Base-by-base conservation (phyloP, 1,140 invertebrate genomes). In the Solen grandis region DNA sequence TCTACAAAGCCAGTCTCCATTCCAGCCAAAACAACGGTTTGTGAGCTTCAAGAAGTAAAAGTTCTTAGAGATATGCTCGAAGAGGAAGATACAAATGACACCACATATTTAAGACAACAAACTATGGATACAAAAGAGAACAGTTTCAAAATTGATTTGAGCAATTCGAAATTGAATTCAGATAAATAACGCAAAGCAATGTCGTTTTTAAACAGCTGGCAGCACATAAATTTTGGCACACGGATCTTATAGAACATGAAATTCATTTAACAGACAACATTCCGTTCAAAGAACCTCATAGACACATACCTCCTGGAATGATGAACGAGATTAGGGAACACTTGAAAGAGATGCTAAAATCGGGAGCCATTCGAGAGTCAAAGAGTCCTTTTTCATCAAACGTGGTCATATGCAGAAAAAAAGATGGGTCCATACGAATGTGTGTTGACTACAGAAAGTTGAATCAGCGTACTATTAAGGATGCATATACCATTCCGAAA, bases 371-470 rank as follows among this genome's bases (percentile, higher is more conserved):
- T 1, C 27, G 59, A n/a, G 8, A 25, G 52, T 75, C 59, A 5
- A 60, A 36, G 3, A 50, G 36, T 29, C 72, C 72, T n/a, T 75
- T 8, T 19, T 62, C 57, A 29, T 75, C 57, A 3, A 75, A 75
- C 35, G 41, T 75, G 1, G 72, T 75, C n/a, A 50, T 75, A n/a
- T 3, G 72, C 63, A 5, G 22, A 59, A 52, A 75, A 75, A 22
- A 75, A 50, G 59, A 63, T 31, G 57, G 72, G 13, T 38, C 31
- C 31, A 57, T 75, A n/a, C n/a, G 72, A 4, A 62, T 75, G 14
- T 75, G 72, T 52, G 10, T 75, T 13, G 72, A 63, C 25, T 75
- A 8, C 27, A 1, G 50, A 1, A 46, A 75, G 54, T 25, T 65
- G 46, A 65, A 65, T 41, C 2, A 19, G 31, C 35, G 74, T 2